phyloP scores from a whole-genome alignment of 2,888 invertebrate species.

The Litoditis marina region DNA sequence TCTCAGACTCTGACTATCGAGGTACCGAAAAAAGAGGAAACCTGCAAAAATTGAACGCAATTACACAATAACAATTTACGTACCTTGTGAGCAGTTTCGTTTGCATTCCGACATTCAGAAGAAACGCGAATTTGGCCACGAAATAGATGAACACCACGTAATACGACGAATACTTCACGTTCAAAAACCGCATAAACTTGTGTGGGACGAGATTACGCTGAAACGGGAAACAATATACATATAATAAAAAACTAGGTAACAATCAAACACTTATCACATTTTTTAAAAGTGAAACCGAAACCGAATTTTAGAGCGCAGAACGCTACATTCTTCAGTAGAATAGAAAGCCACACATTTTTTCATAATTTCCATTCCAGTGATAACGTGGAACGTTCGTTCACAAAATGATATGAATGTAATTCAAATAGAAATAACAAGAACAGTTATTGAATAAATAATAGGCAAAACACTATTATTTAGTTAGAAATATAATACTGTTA shows the following conservation, averaged over 20 bases:
- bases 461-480: not conserved
- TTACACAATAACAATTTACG: conserved; percentile 2
- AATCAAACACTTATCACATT: conserved; percentile 1
- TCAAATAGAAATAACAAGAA: too few relatives aligned
- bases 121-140: conserved; percentile 50
- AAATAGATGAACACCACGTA: conserved; percentile 55
- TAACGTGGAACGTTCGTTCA: too few relatives aligned
- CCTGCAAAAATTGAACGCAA: too few relatives aligned
- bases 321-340: too few relatives aligned
- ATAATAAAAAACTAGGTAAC: too few relatives aligned
- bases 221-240: too few relatives aligned
- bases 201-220: conserved; percentile 52
- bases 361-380: too few relatives aligned
- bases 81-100: conserved; percentile 41
- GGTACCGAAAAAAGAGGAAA: not conserved
- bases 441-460: not conserved
- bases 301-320: too few relatives aligned
- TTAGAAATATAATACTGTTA: not conserved
- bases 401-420: too few relatives aligned
- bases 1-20: not conserved
- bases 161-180: conserved; percentile 49
- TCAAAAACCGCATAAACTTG: conserved; percentile 47
- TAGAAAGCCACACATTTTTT: too few relatives aligned
- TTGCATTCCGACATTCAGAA: conserved; percentile 45
- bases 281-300: too few relatives aligned